These are phyloP conservation scores for Corynorhinus townsendii DNA, from an alignment of 2,113 vertebrate genomes.

Conservation along the genomic window DNA sequence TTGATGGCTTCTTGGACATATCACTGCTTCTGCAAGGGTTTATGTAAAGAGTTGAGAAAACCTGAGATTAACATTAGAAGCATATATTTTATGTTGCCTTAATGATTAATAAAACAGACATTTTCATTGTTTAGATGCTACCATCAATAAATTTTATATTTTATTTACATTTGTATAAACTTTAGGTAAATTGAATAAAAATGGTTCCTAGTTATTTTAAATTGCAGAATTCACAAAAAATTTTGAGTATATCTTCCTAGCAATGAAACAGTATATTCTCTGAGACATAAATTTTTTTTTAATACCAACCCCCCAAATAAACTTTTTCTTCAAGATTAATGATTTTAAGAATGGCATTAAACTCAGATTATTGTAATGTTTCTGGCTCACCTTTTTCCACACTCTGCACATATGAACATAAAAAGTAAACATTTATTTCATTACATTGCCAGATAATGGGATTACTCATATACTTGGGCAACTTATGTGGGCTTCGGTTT, in stretches of 20 bases:
- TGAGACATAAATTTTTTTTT: constrained; percentile 35
- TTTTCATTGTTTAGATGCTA: not conserved
- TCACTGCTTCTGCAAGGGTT: not conserved
- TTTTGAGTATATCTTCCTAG: not conserved
- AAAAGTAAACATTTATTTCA: constrained; percentile 12
- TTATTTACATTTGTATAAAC: not conserved
- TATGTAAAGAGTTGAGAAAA: not conserved
- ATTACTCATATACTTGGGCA: not conserved
- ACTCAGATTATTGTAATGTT: constrained; percentile 48
- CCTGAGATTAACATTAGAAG: not conserved
- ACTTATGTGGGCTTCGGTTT: not conserved
- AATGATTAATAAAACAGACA: not conserved
- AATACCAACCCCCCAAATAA: not conserved
- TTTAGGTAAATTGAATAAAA: not conserved
- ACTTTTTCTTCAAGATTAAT: constrained; percentile 42
- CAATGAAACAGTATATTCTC: constrained; percentile 13
- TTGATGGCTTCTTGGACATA: not conserved
- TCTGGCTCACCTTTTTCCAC: constrained; percentile 21
- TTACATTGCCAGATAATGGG: not conserved
- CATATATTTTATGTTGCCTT: not conserved
- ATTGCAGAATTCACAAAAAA: not conserved
- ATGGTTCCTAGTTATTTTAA: not conserved
- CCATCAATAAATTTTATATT: not conserved
- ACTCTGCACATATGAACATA: not conserved
- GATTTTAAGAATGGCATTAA: constrained; percentile 35